Percentiles rank a stretch among this genome's conserved stretches.
These are phyloP conservation scores for Cyclophora punctaria DNA, from an alignment of 2,888 invertebrate genomes.

Conservation along the genomic window DNA sequence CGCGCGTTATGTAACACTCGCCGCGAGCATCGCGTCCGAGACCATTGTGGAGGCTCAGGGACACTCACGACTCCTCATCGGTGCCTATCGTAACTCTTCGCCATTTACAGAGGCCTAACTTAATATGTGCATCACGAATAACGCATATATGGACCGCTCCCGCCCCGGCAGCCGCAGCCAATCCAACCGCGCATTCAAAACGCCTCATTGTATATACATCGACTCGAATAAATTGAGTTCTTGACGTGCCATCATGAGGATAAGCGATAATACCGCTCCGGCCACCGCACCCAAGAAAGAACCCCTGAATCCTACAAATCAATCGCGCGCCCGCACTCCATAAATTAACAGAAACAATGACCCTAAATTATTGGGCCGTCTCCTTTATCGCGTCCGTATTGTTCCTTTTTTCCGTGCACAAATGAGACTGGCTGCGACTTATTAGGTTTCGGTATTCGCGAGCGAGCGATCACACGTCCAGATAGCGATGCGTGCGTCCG, in stretches of 20 bases:
- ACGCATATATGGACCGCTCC: constrained; percentile 62
- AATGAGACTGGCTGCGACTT: constrained; percentile 69
- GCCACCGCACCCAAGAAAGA: constrained; percentile 32
- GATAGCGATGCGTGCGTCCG: constrained; percentile 46
- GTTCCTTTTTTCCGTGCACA: constrained; percentile 68
- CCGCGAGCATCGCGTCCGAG: constrained; percentile 27
- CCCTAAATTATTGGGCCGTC: constrained; percentile 72
- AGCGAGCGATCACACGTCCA: constrained; percentile 55
- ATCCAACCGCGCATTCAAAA: constrained; percentile 68
- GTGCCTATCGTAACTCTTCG: constrained; percentile 59
- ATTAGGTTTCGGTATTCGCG: constrained; percentile 68
- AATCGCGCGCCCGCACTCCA: constrained; percentile 69
- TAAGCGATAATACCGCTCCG: constrained; percentile 22
- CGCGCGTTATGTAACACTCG: constrained; percentile 49
- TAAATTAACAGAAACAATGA: constrained; percentile 74
- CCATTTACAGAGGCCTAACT: constrained; percentile 66
- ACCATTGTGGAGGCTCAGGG: constrained; percentile 45
- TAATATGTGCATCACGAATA: constrained; percentile 74
- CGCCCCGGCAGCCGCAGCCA: constrained; percentile 59
- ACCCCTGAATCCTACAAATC: constrained; percentile 66
- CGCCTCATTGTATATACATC: constrained; percentile 73
- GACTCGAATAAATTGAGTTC: constrained; percentile 66
- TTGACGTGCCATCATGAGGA: constrained; percentile 39
- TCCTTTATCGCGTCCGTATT: constrained; percentile 61
- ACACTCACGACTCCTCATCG: constrained; percentile 64